A percentile compares a stretch with the other conserved stretches of the same genome.
phyloP scores from a whole-genome alignment of 2,113 vertebrate genomes.

The Abramis brama region DNA sequence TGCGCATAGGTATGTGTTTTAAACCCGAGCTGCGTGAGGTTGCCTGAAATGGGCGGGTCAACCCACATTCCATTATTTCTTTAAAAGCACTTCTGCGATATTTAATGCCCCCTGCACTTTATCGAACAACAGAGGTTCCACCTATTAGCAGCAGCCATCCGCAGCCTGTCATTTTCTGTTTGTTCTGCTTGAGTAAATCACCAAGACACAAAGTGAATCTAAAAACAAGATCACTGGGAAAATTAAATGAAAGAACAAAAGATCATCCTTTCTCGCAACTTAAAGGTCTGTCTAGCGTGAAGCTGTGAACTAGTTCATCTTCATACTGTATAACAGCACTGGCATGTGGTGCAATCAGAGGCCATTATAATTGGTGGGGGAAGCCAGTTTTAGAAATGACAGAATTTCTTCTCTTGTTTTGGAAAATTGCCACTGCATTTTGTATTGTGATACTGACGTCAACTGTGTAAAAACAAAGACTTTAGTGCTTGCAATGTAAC shows the following conservation, averaged over 20 bases:
- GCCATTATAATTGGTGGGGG: not conserved
- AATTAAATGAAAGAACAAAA: not conserved
- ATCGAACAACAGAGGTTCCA: constrained; percentile 36
- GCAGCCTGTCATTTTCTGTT: constrained; percentile 47
- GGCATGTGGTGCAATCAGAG: not conserved
- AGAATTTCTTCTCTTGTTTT: not conserved
- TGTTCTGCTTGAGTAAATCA: constrained; percentile 6
- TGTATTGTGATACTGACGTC: not conserved
- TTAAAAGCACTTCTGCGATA: constrained; percentile 27
- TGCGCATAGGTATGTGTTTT: constrained; percentile 31
- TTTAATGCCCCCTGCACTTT: constrained; percentile 48
- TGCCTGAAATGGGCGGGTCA: constrained; percentile 32
- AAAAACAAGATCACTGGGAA: constrained; percentile 20
- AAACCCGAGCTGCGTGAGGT: not conserved
- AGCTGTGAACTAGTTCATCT: not conserved
- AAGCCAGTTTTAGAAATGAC: not conserved
- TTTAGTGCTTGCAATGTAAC: not conserved
- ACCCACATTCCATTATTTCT: constrained; percentile 35
- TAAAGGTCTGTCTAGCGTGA: not conserved
- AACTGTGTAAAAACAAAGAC: not conserved
- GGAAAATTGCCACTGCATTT: not conserved
- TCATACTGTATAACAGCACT: not conserved
- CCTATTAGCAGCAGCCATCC: constrained; percentile 45
- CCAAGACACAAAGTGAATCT: not conserved
- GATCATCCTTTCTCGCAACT: not conserved